Base-by-base conservation (phyloP, 2,888 invertebrate genomes). In the Thelaira solivaga region DNA sequence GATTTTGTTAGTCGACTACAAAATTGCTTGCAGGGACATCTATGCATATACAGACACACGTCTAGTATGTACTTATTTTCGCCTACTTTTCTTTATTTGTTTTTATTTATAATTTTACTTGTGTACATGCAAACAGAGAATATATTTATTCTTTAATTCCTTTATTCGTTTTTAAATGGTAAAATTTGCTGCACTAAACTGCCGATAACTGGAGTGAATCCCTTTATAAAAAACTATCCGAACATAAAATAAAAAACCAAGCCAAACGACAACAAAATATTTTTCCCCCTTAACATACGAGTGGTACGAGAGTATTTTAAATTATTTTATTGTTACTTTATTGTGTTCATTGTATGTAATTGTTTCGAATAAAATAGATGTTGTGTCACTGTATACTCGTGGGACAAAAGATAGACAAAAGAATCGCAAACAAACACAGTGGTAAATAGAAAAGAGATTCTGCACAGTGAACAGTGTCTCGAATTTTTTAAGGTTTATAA, bases 311-410 rank as follows among this genome's bases (percentile, higher is more conserved):
- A n/a, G n/a, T n/a, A n/a, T 20, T n/a, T 1, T 36, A 34, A 16
- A 24, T 55, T 18, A n/a, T 26, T 65, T 11, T 16, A 61, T 43
- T 55, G 34, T 45, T 64, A 26, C 55, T 55, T 45, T 53, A 20
- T 39, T 55, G 26, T n/a, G n/a, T n/a, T n/a, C n/a, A n/a, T n/a
- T 20, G 24, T 55, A 22, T 39, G 36, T 45, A 64, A 64, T 72
- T 72, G 72, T 72, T 72, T 72, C 29, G 29, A 26, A n/a, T 53
- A 26, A 72, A 61, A n/a, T n/a, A 39, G 53, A 62, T 49, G 34
- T 45, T 36, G 5, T 62, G 64, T 41, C 51, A 64, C 39, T 36
- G 20, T 64, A 72, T 72, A 72, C 72, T 72, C 55, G 72, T 72
- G 72, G 72, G 72, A 72, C 59, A 39, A 45, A n/a, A 41, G 31